Conservation (phyloP, 2,113 vertebrate species). For the Syrrhaptes paradoxus region DNA sequence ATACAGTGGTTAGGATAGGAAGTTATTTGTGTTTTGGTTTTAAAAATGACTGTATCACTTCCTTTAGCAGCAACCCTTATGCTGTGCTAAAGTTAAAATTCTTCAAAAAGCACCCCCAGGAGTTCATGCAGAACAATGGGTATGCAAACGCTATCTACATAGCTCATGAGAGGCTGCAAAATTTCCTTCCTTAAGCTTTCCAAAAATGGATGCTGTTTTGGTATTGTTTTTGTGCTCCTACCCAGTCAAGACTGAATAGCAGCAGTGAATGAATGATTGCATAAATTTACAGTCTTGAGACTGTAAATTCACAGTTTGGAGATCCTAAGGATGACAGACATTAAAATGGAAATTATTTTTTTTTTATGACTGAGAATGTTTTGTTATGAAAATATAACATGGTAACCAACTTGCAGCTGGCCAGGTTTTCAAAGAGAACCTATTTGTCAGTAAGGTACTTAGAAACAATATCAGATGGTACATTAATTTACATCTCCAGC, state of each 20-base stretch:
- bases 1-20: background rate
- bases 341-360: background rate
- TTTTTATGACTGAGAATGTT: background rate
- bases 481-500: background rate
- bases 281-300: background rate
- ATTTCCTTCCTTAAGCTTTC: background rate
- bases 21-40: background rate
- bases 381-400: background rate
- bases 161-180: background rate
- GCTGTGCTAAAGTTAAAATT: background rate
- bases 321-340: background rate
- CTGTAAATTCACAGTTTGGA: background rate
- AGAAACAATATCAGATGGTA: background rate
- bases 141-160: background rate
- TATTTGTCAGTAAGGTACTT: background rate
- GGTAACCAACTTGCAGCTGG: background rate
- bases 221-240: background rate
- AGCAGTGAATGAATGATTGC: background rate
- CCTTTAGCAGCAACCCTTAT: background rate
- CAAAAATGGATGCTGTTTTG: background rate
- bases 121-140: background rate
- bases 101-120: background rate
- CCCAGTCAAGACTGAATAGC: background rate
- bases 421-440: background rate
- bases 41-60: fast-evolving